These are phyloP conservation scores for Vireo altiloquus DNA, from an alignment of 2,113 vertebrate species.

Conservation along the genomic window DNA sequence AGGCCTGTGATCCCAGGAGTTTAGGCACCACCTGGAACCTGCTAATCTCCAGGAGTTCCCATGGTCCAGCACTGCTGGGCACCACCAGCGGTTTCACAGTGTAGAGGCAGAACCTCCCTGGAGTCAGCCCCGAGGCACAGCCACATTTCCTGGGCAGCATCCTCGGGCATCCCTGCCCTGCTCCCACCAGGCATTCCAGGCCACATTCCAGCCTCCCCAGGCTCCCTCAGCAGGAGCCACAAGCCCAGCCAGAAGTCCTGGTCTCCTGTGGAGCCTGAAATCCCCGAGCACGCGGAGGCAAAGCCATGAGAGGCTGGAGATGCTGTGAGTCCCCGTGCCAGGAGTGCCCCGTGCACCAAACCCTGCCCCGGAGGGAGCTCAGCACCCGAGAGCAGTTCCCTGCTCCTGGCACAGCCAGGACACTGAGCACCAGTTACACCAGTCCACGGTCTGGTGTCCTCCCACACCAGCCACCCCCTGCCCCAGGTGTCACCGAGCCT, in stretches of 20 bases:
- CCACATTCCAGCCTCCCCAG: not conserved
- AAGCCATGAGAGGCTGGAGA: not conserved
- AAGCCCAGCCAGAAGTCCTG: not conserved
- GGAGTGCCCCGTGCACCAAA: not conserved
- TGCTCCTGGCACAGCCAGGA: not conserved
- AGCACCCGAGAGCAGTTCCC: not conserved
- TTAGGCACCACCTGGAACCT: not conserved
- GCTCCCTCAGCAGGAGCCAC: not conserved
- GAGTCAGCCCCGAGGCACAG: not conserved
- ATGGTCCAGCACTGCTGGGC: not conserved
- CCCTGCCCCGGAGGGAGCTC: not conserved
- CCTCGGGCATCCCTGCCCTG: not conserved
- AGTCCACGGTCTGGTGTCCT: not conserved
- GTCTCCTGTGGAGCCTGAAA: not conserved
- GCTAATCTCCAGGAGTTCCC: not conserved
- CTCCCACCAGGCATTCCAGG: not conserved
- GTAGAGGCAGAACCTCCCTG: not conserved
- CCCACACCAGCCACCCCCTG: not conserved
- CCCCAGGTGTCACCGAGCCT: not conserved
- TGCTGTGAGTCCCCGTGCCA: not conserved
- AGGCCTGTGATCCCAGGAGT: not conserved
- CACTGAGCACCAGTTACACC: not conserved
- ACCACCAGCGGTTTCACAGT: not conserved
- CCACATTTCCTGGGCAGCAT: not conserved
- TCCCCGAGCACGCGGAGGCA: accelerated